Base-by-base conservation (phyloP, 2,888 invertebrate genomes). In the Drosophila mayaguana region DNA sequence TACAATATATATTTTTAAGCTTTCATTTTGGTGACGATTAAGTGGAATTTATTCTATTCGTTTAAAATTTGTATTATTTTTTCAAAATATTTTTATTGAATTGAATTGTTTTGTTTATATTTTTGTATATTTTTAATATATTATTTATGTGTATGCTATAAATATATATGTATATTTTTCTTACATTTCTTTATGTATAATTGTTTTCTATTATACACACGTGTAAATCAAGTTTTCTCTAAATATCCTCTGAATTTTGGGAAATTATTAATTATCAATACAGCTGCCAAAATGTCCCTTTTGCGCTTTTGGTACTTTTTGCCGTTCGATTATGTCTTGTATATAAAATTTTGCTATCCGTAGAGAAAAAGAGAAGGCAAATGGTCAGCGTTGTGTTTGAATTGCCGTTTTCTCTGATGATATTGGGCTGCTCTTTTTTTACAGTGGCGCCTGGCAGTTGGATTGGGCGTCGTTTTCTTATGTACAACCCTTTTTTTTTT, bases 401-500 rank as follows among this genome's bases (percentile, higher is more conserved):
- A 55, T n/a, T 22, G 45, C 46, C 45, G 56, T 40, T 56, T 36
- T 28, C 3, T 14, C 43, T 48, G n/a, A 18, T 54, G 56, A 46
- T 56, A 40, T 48, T 55, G 45, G 34, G 18, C 2, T 46, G 55
- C 25, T 9, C 20, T 50, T 50, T 18, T 28, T 14, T n/a, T 61
- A 16, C 12, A 22, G 8, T 18, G 50, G 18, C 32, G 59, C 59
- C 22, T 48, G 14, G 40, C 40, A 70, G 62, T 67, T 50, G 55
- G 65, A 16, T 25, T 18, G 28, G 9, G n/a, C 28, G 11, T 43
- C 28, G 5, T 22, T 50, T 42, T 45, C 32, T 32, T 43, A 61
- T 61, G 48, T 36, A 46, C 11, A 63, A 71, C 53, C 71, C 40
- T 46, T 53, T 70, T 57, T 51, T 28, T 28, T 40, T 2, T n/a